Evolutionary conservation across 1,140 invertebrate species (phyloP), one percentile per base, ranked within the genome.

Genomic region (Lysiphlebus fabarum): DNA sequence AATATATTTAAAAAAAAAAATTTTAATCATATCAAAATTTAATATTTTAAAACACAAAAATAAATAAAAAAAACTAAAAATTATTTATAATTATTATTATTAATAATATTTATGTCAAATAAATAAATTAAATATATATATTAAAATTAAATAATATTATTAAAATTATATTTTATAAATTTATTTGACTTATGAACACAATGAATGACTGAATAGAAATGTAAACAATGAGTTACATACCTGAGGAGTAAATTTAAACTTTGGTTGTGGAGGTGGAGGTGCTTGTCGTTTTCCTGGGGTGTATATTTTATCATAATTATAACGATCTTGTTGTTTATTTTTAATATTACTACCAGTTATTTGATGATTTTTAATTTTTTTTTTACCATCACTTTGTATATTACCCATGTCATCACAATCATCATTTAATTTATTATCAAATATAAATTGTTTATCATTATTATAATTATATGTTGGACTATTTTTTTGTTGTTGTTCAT

Each of bases 381-480:
- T 66, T 53, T 66, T 74, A 58, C 61, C 64, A 51, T 78, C 74
- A 53, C 73, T 78, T 53, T 77, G 76, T 41, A 74, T 53, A 59
- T 78, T 78, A 34, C 76, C 76, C 76, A 78, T 77, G 6, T 26
- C 17, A 26, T 26, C 17, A 26, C 2, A 2, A 26, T 26, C 17
- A 26, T 26, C 17, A 26, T 1, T 26, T 26, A 26, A 26, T n/a
- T n/a, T n/a, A n/a, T n/a, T n/a, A n/a, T n/a, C n/a, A n/a, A n/a
- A n/a, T n/a, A n/a, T n/a, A 26, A 26, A 26, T 26, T 26, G 17
- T 34, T 14, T 26, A 42, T 43, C 42, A n/a, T 34, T 33, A 7
- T 12, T 12, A 5, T 14, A 38, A 40, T 45, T 11, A 1, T 6
- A 49, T 8, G 8, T 10, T 14, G 14, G 7, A 42, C 44, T 11